Percentiles rank a stretch among this genome's conserved stretches.
phyloP scores from a whole-genome alignment of 2,888 invertebrate genomes.

The Philhelius pedissequus region DNA sequence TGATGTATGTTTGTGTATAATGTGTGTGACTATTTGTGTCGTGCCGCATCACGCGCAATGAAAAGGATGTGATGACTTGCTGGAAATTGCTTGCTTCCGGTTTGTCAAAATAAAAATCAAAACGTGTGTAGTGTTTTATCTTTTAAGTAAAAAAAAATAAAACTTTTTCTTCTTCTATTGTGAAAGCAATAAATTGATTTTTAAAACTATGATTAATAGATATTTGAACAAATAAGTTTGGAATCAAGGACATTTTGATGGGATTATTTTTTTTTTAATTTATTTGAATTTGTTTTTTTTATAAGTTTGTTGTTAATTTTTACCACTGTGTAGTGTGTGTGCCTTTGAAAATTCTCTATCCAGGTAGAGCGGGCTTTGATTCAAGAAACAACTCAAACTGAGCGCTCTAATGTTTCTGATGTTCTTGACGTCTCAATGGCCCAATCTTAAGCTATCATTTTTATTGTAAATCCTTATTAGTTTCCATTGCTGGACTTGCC shows the following conservation, averaged over 20 bases:
- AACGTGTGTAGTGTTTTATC: conserved; percentile 13
- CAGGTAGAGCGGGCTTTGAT: no score
- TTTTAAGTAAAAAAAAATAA: neutral
- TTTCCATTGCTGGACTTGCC: no score
- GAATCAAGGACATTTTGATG: neutral
- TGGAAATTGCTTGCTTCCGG: conserved; percentile 62
- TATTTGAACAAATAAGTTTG: neutral
- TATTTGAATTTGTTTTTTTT: no score
- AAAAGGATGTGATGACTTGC: conserved; percentile 49
- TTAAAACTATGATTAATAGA: neutral
- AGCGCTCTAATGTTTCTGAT: no score
- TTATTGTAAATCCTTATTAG: no score
- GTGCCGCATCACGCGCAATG: neutral
- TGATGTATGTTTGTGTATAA: conserved; percentile 20
- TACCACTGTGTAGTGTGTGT: no score
- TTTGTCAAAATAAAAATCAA: neutral
- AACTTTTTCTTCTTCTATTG: neutral
- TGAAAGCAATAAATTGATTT: neutral
- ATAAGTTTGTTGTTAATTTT: no score
- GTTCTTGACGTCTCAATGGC: no score
- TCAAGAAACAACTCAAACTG: no score
- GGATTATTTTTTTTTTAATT: neutral
- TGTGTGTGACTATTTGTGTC: neutral
- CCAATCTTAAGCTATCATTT: no score
- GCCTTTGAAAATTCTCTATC: no score